These are phyloP conservation scores for Ophion costatus DNA, from an alignment of 2,888 invertebrate species.

Conservation along the genomic window DNA sequence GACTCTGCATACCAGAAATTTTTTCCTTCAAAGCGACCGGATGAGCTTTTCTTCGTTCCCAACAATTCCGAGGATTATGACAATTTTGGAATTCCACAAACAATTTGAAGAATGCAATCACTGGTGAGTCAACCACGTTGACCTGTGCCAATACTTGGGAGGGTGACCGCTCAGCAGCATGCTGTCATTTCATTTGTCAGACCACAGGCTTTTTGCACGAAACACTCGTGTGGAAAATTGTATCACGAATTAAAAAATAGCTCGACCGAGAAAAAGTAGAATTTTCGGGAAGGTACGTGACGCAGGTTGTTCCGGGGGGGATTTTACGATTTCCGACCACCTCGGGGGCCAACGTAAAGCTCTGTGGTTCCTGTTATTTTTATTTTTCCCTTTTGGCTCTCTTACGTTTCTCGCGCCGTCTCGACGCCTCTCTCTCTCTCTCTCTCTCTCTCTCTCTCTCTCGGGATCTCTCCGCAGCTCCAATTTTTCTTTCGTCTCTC, in stretches of 20 bases:
- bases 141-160: too few relatives aligned
- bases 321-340: background rate
- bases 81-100: too few relatives aligned
- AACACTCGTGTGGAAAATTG: background rate
- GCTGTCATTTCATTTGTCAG: background rate
- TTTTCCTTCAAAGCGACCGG: too few relatives aligned
- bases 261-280: background rate
- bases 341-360: conserved; percentile 15
- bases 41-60: too few relatives aligned
- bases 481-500: conserved; percentile 50
- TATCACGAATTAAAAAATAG: background rate
- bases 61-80: too few relatives aligned
- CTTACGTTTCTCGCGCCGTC: conserved; percentile 56
- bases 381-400: conserved; percentile 58
- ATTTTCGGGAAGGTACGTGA: background rate
- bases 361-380: conserved; percentile 46
- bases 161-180: too few relatives aligned
- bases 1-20: too few relatives aligned
- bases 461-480: conserved; percentile 23
- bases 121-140: too few relatives aligned
- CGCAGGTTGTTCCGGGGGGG: background rate
- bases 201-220: background rate
- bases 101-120: too few relatives aligned
- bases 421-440: conserved; percentile 38
- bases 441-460: conserved; percentile 39